Evolutionary conservation across 1,140 invertebrate species (phyloP).

Genomic region (Drosophila yakuba): DNA sequence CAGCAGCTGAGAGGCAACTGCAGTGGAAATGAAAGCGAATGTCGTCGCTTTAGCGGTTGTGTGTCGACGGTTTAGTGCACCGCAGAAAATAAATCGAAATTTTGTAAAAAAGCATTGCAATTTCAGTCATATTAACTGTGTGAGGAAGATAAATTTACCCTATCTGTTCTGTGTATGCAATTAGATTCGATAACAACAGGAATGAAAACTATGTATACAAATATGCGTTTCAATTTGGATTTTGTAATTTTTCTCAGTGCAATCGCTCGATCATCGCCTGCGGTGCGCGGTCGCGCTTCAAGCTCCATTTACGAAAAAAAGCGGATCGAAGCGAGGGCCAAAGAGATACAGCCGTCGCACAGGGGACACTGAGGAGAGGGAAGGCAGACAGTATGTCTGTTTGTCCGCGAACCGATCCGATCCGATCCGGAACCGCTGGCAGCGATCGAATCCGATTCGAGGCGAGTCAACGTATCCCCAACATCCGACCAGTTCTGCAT

Average conservation of each 20-base stretch:
- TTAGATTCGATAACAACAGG: too few relatives aligned
- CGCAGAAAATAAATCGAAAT: not conserved
- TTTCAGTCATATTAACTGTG: too few relatives aligned
- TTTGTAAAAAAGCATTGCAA: too few relatives aligned
- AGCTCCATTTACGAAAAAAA: constrained; percentile 73
- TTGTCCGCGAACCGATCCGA: constrained; percentile 10
- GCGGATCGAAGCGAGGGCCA: constrained; percentile 52
- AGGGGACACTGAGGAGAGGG: constrained; percentile 15
- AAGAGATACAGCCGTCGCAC: constrained; percentile 23
- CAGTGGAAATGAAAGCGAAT: constrained; percentile 76
- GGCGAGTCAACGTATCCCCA: constrained; percentile 30
- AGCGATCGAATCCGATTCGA: constrained; percentile 43
- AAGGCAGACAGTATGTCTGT: constrained; percentile 38
- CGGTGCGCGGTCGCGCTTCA: constrained; percentile 71
- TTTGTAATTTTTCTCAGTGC: constrained; percentile 9
- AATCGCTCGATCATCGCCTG: constrained; percentile 62
- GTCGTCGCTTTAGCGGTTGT: constrained; percentile 51
- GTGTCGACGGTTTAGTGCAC: constrained; percentile 12
- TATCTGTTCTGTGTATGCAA: too few relatives aligned
- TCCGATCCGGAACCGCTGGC: constrained; percentile 35
- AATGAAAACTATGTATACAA: too few relatives aligned
- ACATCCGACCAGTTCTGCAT: constrained; percentile 66
- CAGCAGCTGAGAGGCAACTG: constrained; percentile 49
- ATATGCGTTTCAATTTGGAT: too few relatives aligned
- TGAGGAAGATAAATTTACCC: too few relatives aligned